Conservation (phyloP, 2,113 vertebrate species). For the Ctenomys sociabilis region DNA sequence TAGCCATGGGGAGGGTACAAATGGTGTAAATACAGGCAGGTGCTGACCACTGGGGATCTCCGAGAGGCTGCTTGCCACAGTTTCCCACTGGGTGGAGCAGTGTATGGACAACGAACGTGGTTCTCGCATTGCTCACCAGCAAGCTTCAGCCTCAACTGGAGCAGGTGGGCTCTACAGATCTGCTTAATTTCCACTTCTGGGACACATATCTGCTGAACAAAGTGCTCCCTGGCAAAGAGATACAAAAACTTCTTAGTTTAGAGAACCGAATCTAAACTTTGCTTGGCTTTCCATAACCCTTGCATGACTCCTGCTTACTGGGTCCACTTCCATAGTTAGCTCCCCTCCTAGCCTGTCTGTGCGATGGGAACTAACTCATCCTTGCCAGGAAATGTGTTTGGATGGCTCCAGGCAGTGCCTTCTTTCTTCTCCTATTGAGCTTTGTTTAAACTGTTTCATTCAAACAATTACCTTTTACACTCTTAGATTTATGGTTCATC, state of each 20-base stretch:
- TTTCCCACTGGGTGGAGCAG: neutral
- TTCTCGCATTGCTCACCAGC: neutral
- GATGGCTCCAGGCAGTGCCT: neutral
- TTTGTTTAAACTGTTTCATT: neutral
- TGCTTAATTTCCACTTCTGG: constrained; percentile 11
- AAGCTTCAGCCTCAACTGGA: neutral
- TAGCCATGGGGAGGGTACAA: neutral
- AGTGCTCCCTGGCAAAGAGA: neutral
- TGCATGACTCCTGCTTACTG: neutral
- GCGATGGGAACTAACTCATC: neutral
- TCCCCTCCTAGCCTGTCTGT: neutral
- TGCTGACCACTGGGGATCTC: neutral
- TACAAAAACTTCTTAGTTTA: neutral
- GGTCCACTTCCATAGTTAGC: neutral
- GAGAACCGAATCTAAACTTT: neutral
- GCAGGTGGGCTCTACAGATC: neutral
- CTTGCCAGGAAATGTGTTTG: neutral
- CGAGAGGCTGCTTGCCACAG: neutral
- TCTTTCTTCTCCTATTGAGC: neutral
- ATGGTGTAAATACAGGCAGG: neutral
- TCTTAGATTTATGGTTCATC: neutral
- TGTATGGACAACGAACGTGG: neutral
- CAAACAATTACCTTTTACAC: constrained; percentile 16
- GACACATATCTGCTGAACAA: neutral
- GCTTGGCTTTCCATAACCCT: neutral